Base-by-base conservation (phyloP, 1,140 invertebrate genomes). In the Charaxes varanes region DNA sequence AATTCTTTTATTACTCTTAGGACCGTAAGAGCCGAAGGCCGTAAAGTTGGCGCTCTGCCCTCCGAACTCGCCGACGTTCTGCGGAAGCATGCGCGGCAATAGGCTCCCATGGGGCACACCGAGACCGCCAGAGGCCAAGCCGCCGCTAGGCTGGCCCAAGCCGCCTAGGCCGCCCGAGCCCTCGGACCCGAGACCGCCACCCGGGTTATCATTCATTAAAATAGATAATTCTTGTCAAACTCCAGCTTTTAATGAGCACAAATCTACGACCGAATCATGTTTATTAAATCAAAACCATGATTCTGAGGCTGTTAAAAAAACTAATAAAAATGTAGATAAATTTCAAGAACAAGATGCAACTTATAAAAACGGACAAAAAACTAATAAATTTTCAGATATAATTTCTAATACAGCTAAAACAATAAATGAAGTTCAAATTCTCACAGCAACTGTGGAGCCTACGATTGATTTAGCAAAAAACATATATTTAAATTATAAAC, bases 91-190 rank as follows among this genome's bases (percentile, higher is more conserved):
- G 66, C 72, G 72, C 69, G 74, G 69, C 64, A 73, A 33, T 7
- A 64, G 71, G 67, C 71, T 63, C 65, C 74, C 74, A 62, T 79
- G 74, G 62, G 78, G 69, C 46, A 78, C 67, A 30, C 40, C 58
- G 42, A 50, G 71, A 73, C 78, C 74, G 78, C 78, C 77, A 81
- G 77, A 65, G 47, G 45, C 53, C 36, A 52, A 48, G 21, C 65
- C 71, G 52, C 57, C 53, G 16, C 54, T 17, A 17, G 47, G 31
- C 46, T 54, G 60, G 41, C 59, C 66, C 56, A 63, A 55, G 56
- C 61, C 65, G 47, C 56, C 63, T 43, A 64, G 60, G 35, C 72
- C 67, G 33, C 62, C 69, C 34, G 55, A 56, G 37, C 52, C 41
- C 31, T 59, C 37, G 24, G 54, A 58, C 28, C 58, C 62, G 54